A percentile compares a stretch with the other conserved stretches of the same genome.
These are phyloP conservation scores for Gephyroberyx darwinii DNA, from an alignment of 2,797 vertebrate species.

Conservation along the genomic window DNA sequence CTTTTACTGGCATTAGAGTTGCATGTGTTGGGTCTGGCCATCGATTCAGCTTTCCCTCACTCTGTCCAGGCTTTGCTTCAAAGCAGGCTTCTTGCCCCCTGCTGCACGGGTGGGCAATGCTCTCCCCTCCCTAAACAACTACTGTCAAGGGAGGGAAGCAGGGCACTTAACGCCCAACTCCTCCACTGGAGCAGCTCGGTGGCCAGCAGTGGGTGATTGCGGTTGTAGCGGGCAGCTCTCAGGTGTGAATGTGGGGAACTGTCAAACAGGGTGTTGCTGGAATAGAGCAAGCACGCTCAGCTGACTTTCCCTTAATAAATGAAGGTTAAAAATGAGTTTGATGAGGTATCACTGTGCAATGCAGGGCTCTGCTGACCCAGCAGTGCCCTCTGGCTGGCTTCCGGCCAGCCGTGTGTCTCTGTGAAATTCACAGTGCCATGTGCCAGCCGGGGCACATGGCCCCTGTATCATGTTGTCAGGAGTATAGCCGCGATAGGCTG, in stretches of 20 bases:
- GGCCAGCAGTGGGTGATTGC: background rate
- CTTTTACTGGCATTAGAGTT: background rate
- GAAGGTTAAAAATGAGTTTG: slow-evolving; percentile 27
- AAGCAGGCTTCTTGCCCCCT: no score
- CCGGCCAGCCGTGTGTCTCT: slow-evolving; percentile 56
- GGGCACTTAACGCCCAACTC: no score
- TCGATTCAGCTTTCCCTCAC: background rate
- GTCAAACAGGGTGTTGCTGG: slow-evolving; percentile 17
- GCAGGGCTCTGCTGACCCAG: slow-evolving; percentile 39
- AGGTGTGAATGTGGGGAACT: slow-evolving; percentile 3
- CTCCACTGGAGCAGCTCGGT: background rate
- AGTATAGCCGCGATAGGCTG: slow-evolving; percentile 36
- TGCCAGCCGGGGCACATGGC: slow-evolving; percentile 72
- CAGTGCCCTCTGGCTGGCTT: slow-evolving; percentile 52
- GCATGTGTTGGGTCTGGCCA: background rate
- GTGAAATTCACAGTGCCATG: slow-evolving; percentile 66
- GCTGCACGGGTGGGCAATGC: background rate
- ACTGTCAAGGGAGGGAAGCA: no score
- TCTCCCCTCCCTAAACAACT: no score
- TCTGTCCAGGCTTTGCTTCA: background rate
- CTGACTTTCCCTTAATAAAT: slow-evolving; percentile 35
- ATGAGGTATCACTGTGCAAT: slow-evolving; percentile 36
- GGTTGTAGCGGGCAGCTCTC: slow-evolving; percentile 10
- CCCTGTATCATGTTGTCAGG: slow-evolving; percentile 48
- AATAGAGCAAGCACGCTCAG: slow-evolving; percentile 9